Evolutionary conservation across 2,113 vertebrate genomes (phyloP).

Genomic region (Zosterops japonicus): DNA sequence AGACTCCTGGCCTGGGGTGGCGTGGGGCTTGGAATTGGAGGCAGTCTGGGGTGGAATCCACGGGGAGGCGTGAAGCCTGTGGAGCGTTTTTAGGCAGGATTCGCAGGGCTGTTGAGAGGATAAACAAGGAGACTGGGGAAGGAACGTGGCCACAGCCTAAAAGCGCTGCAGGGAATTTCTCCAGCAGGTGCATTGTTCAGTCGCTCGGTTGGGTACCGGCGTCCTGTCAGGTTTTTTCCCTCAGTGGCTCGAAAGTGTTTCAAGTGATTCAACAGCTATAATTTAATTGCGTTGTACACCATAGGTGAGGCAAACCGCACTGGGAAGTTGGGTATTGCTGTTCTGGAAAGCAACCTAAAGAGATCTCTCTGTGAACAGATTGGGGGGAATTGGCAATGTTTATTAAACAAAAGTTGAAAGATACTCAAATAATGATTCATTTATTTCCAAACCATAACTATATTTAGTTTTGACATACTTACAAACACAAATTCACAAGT

Average conservation of each 20-base stretch:
- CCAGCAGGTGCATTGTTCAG: rapidly evolving
- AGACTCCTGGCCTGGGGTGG: too few relatives aligned
- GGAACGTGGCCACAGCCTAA: rapidly evolving
- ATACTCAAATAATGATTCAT: too few relatives aligned
- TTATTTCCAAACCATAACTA: not conserved
- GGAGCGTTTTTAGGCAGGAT: rapidly evolving
- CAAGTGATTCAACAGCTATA: not conserved
- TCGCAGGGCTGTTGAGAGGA: not conserved
- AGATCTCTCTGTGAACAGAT: rapidly evolving
- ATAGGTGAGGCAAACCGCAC: not conserved
- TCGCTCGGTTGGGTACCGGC: rapidly evolving
- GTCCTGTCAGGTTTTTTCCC: not conserved
- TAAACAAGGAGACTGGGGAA: rapidly evolving
- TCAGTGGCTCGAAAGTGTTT: rapidly evolving
- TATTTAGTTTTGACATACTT: not conserved
- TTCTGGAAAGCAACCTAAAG: not conserved
- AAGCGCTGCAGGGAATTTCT: rapidly evolving
- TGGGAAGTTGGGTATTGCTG: rapidly evolving
- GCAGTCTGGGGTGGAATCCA: rapidly evolving
- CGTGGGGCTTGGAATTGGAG: rapidly evolving
- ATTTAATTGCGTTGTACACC: rapidly evolving
- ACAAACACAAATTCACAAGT: not conserved
- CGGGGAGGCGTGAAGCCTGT: too few relatives aligned
- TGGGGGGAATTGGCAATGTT: not conserved
- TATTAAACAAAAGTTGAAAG: not conserved